Evolutionary conservation across 2,888 invertebrate species (phyloP).

Genomic region (Creontiades dilutus): DNA sequence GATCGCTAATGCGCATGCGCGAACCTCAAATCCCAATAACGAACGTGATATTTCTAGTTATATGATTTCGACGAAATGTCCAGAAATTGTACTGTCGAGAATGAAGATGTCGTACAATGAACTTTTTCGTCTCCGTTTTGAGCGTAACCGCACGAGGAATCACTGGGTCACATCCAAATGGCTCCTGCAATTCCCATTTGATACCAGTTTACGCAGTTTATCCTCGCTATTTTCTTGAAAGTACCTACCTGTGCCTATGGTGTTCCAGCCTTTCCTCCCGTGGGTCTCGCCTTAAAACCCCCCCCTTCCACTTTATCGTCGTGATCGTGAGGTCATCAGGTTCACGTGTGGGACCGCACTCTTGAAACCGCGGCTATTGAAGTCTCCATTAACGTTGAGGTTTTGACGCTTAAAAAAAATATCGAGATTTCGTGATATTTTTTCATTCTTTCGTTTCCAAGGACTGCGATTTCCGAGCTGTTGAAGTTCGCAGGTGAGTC

Average conservation of each 20-base stretch:
- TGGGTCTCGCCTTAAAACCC: background rate
- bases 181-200: too few species aligned
- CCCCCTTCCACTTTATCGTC: background rate
- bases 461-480: background rate
- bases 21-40: too few species aligned
- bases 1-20: too few species aligned
- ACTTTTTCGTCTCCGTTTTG: too few species aligned
- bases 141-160: too few species aligned
- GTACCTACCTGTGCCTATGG: background rate
- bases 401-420: background rate
- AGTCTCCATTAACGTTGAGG: background rate
- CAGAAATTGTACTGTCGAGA: too few species aligned
- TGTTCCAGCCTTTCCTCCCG: background rate
- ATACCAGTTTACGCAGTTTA: too few species aligned
- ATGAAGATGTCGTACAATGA: too few species aligned
- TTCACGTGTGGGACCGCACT: slow-evolving; percentile 7
- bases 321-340: slow-evolving; percentile 15
- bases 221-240: too few species aligned
- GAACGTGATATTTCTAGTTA: too few species aligned
- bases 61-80: too few species aligned
- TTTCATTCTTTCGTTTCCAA: background rate
- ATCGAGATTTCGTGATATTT: background rate
- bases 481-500: slow-evolving; percentile 8
- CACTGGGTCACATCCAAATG: too few species aligned
- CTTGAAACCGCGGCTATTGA: background rate